Conservation (phyloP, 2,113 vertebrate species). For the Atlantisia rogersi region DNA sequence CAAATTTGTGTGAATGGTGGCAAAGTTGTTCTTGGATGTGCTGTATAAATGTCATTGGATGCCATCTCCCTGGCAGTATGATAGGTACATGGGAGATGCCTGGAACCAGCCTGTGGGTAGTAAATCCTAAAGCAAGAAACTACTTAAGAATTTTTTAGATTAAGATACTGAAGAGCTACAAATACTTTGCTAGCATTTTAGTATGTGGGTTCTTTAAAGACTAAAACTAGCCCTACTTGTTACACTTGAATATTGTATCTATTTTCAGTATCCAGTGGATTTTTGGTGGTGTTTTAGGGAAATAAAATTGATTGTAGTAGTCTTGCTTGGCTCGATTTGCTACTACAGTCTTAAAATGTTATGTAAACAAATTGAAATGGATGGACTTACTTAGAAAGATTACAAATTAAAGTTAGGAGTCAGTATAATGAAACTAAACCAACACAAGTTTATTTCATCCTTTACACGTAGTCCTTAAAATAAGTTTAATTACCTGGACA, state of each 20-base stretch:
- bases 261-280: not conserved
- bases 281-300: not conserved
- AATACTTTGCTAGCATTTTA: not conserved
- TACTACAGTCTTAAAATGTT: not conserved
- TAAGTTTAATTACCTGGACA: not conserved
- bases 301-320: not conserved
- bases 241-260: not conserved
- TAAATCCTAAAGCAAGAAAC: not conserved
- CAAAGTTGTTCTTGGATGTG: not conserved
- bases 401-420: not conserved
- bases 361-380: not conserved
- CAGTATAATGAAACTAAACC: not conserved
- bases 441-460: not conserved
- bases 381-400: not conserved
- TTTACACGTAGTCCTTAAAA: not conserved
- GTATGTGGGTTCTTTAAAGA: not conserved
- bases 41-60: not conserved
- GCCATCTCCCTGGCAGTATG: not conserved
- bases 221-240: not conserved
- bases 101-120: not conserved
- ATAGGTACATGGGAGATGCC: accelerated
- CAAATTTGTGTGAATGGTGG: not conserved
- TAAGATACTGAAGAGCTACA: not conserved
- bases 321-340: not conserved
- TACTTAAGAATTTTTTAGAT: not conserved